Evolutionary conservation across 1,140 invertebrate species (phyloP).

Genomic region (Drosophila littoralis): DNA sequence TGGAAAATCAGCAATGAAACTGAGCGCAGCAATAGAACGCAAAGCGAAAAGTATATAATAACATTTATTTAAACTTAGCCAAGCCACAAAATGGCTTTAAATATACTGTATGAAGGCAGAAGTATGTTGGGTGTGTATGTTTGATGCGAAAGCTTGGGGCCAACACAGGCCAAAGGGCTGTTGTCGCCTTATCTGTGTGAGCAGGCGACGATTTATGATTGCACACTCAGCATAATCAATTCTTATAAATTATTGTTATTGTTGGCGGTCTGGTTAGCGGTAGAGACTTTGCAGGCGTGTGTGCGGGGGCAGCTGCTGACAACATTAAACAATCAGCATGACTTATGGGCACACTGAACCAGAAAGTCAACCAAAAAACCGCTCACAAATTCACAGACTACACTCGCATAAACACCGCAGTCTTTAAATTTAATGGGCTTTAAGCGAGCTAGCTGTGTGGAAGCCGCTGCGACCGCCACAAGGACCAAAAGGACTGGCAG

Average conservation of each 20-base stretch:
- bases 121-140: background rate
- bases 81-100: slow-evolving; percentile 68
- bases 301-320: slow-evolving; percentile 64
- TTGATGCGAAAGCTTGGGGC: background rate
- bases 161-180: slow-evolving; percentile 7
- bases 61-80: slow-evolving; percentile 64
- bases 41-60: slow-evolving; percentile 25
- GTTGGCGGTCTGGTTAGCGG: slow-evolving; percentile 55
- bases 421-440: slow-evolving; percentile 60
- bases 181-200: slow-evolving; percentile 58
- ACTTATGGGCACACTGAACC: slow-evolving; percentile 68
- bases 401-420: slow-evolving; percentile 14
- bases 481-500: slow-evolving; percentile 4
- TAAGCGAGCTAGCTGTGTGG: slow-evolving; percentile 24
- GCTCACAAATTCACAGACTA: slow-evolving; percentile 44
- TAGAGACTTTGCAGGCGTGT: background rate
- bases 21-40: slow-evolving; percentile 14
- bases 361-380: slow-evolving; percentile 22
- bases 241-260: slow-evolving; percentile 82
- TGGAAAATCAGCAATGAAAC: slow-evolving; percentile 13
- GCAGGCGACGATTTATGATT: slow-evolving; percentile 70
- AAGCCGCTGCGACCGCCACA: background rate
- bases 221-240: slow-evolving; percentile 81
- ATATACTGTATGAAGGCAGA: slow-evolving; percentile 2
- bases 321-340: slow-evolving; percentile 76